Evolutionary conservation across 2,888 invertebrate genomes (phyloP), one percentile per base, ranked within the genome.

Genomic region (Harmothoe impar): DNA sequence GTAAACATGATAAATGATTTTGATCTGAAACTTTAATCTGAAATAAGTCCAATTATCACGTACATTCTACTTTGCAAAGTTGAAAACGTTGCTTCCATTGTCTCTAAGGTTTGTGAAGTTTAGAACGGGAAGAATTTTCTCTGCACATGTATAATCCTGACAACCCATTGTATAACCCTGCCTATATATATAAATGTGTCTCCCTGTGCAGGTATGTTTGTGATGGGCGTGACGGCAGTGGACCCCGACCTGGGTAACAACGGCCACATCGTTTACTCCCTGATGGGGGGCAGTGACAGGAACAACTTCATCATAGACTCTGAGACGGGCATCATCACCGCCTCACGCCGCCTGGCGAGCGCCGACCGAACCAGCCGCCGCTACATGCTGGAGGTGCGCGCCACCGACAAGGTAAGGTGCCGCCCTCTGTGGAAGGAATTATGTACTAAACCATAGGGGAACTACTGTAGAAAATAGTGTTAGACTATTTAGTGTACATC

Each of bases 221-320:
- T 99, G 35, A 98, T 98, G 95, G 99, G 99, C 15, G 98, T 98
- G 0, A 97, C 97, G 95, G 99, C 99, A 0, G 96, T 97, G 10
- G 99, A 99, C 95, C 97, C 97, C 91, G 99, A 99, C 95, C 97
- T 97, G 90, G 98, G 98, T 0, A 96, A 96, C 0, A 99, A 99
- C 95, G 98, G 98, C 90, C 97, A 97, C 94, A 97, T 99, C 90
- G 96, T 97, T 0, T 99, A 99, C 95, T 97, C 93, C 0, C 88
- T 93, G 84, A 54, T 90, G 25, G 90, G 72, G 17, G 77, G 84
- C 7, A 89, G 31, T 20, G 85, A 90, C 43, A 93, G 94, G 85
- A 91, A 92, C n/a, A 94, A 94, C 92, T 95, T 95, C 91, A 93
- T 92, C 54, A 92, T 95, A 25, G 94, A 95, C 92, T 98, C 97